These are phyloP conservation scores for Laupala kohalensis DNA, from an alignment of 1,140 invertebrate species.

Conservation along the genomic window DNA sequence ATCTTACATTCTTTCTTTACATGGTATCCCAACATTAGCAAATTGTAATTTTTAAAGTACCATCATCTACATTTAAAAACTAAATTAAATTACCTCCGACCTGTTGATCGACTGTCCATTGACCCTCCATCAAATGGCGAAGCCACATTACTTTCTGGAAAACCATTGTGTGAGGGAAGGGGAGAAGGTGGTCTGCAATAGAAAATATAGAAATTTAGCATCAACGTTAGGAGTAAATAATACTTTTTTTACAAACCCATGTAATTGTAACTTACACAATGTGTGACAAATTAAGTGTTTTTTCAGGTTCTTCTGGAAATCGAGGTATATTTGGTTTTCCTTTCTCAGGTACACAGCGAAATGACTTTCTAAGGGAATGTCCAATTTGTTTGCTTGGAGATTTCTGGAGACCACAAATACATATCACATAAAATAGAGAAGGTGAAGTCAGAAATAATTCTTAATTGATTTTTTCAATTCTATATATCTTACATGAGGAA, in stretches of 20 bases:
- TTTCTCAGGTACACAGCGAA: constrained; percentile 89
- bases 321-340: constrained; percentile 62
- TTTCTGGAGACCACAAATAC: constrained; percentile 34
- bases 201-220: not conserved
- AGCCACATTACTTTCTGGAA: constrained; percentile 48
- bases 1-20: not conserved
- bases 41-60: not conserved
- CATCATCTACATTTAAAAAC: too few relatives aligned
- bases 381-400: constrained; percentile 81
- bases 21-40: not conserved
- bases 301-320: constrained; percentile 84
- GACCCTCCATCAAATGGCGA: constrained; percentile 63
- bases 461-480: too few relatives aligned
- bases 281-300: constrained; percentile 86
- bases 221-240: not conserved
- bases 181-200: constrained; percentile 64
- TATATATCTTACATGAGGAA: too few relatives aligned
- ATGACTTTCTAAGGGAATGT: constrained; percentile 88
- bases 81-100: constrained; percentile 34
- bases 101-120: constrained; percentile 63
- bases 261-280: constrained; percentile 65
- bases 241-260: not conserved
- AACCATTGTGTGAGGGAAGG: constrained; percentile 76
- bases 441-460: not conserved
- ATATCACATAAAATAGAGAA: too few relatives aligned